Percentiles rank a stretch among this genome's conserved stretches.
Conservation (phyloP, 2,797 vertebrate species). For the Taeniopygia guttata region DNA sequence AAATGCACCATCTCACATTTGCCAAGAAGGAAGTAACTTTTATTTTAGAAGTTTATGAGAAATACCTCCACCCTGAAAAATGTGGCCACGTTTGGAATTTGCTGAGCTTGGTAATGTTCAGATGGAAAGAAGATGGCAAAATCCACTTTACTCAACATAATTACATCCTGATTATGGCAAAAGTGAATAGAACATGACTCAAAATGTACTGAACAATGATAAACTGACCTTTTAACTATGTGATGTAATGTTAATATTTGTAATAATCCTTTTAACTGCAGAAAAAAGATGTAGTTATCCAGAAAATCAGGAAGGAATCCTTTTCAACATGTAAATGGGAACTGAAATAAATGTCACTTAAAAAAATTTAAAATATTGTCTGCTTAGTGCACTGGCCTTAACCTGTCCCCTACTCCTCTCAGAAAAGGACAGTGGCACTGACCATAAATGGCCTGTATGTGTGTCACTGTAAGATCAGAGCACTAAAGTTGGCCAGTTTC, state of each 20-base stretch:
- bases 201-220: constrained; percentile 20
- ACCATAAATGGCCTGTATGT: not conserved
- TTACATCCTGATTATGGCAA: not conserved
- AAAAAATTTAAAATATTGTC: not conserved
- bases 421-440: not conserved
- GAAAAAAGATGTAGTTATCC: not conserved
- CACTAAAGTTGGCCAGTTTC: not conserved
- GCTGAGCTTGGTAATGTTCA: not conserved
- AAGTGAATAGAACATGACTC: constrained; percentile 19
- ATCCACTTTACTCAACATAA: not conserved
- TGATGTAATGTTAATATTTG: constrained; percentile 6
- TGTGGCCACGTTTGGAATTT: not conserved
- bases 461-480: not conserved
- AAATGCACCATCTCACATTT: not conserved
- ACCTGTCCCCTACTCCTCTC: not conserved
- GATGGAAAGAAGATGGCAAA: not conserved
- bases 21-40: not conserved
- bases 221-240: constrained; percentile 51
- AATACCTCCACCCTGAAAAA: not conserved
- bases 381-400: not conserved
- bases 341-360: not conserved
- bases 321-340: not conserved
- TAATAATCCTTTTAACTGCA: not conserved
- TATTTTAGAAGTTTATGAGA: not conserved
- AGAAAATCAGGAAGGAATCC: not conserved